Evolutionary conservation across 2,113 vertebrate genomes (phyloP), one percentile per base, ranked within the genome.

Genomic region (Sinocyclocheilus grahami): DNA sequence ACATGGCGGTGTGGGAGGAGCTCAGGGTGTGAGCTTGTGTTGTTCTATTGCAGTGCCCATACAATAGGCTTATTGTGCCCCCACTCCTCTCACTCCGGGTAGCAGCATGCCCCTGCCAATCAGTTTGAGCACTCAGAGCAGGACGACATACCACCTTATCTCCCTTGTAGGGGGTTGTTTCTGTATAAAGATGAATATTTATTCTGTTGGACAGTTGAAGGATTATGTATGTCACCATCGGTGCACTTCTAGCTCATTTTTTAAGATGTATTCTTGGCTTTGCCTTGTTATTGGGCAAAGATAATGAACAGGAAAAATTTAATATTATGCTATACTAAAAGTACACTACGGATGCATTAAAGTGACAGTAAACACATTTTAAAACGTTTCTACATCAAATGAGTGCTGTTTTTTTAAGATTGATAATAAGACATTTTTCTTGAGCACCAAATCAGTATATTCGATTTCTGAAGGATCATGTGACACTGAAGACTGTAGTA

Each of bases 51-150:
- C 33, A 79, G 51, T 77, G 79, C 37, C 74, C 30, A 85, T 82
- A 82, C 90, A 89, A 88, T 71, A 62, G 39, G 3, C 78, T n/a
- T 37, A 58, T 89, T 91, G 90, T 91, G 83, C 65, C 75, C 63
- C 77, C 63, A 39, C 42, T 60, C 10, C 37, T 27, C 69, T 24
- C 51, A 8, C 42, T 58, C 39, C 4, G 48, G 62, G 18, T 76
- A 22, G 48, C 14, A 22, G 80, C 27, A 81, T 37, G 30, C 67
- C 24, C 53, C 62, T 74, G 78, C 65, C 78, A 80, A 30, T 58
- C 27, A 72, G 84, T 65, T 27, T 48, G 24, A 46, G 4, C n/a
- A 0, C n/a, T 27, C 14, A 9, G n/a, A 24, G 42, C 10, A 8
- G 37, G 13, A 27, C 1, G 2, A 65, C 37, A 30, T 24, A 11